Conservation (phyloP, 2,113 vertebrate genomes). For the Aphyosemion australe region DNA sequence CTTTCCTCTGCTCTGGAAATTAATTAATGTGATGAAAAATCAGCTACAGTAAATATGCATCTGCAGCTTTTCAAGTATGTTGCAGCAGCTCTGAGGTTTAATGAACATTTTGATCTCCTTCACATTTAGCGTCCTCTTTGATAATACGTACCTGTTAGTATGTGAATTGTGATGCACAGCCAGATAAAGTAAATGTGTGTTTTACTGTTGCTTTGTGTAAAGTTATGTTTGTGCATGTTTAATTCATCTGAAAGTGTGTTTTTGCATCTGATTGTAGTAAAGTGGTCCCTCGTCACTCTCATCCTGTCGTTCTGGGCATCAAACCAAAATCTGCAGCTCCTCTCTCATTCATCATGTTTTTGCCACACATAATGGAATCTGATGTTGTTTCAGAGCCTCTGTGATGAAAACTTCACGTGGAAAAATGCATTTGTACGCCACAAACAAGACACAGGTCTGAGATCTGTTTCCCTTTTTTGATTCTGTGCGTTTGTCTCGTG, state of each 20-base stretch:
- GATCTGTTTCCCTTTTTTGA: slow-evolving; percentile 12
- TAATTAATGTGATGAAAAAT: too few species aligned
- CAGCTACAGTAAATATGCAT: too few species aligned
- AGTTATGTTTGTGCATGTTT: slow-evolving; percentile 23
- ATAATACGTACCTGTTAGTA: too few species aligned
- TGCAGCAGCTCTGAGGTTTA: too few species aligned
- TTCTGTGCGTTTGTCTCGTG: slow-evolving; percentile 35
- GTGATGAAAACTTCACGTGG: slow-evolving; percentile 53
- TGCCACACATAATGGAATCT: slow-evolving; percentile 40
- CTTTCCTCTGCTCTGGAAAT: too few species aligned
- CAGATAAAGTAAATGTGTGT: background rate
- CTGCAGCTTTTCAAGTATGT: too few species aligned
- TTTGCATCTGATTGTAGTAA: slow-evolving; percentile 52
- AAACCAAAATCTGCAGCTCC: slow-evolving; percentile 41
- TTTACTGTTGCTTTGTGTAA: slow-evolving; percentile 22
- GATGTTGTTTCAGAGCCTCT: slow-evolving; percentile 42
- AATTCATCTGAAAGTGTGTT: slow-evolving; percentile 26
- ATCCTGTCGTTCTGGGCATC: slow-evolving; percentile 42
- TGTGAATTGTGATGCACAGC: too few species aligned
- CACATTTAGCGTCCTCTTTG: too few species aligned
- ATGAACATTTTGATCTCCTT: too few species aligned
- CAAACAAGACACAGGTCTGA: slow-evolving; percentile 27
- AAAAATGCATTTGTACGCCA: slow-evolving; percentile 45
- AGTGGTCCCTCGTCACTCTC: slow-evolving; percentile 44
- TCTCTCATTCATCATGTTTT: slow-evolving; percentile 61